These are phyloP conservation scores for Bombyx mandarina DNA, from an alignment of 1,140 invertebrate genomes.

Conservation along the genomic window DNA sequence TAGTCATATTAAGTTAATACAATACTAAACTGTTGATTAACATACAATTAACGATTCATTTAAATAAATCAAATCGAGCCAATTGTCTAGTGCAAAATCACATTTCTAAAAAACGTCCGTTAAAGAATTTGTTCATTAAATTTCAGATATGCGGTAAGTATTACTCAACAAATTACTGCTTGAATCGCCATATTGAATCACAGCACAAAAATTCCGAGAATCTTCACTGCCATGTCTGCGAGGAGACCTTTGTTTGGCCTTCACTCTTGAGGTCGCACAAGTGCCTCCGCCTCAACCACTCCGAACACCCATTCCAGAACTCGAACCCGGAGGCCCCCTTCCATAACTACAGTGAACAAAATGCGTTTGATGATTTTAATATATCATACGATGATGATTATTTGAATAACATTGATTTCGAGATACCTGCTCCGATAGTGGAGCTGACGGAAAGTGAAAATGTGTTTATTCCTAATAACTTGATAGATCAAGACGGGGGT, in stretches of 20 bases:
- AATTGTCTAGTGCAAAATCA: no score
- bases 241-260: conserved; percentile 45
- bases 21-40: no score
- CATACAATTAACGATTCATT: no score
- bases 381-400: conserved; percentile 30
- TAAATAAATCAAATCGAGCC: no score
- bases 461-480: conserved; percentile 11
- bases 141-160: conserved; percentile 47
- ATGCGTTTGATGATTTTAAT: conserved; percentile 29
- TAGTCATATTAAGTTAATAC: no score
- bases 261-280: conserved; percentile 35
- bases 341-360: conserved; percentile 24
- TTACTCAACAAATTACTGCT: conserved; percentile 33
- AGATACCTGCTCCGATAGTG: conserved; percentile 44
- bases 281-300: conserved; percentile 34
- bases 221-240: conserved; percentile 32
- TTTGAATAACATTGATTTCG: conserved; percentile 38
- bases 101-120: no score
- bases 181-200: conserved; percentile 34
- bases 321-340: conserved; percentile 39
- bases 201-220: conserved; percentile 23
- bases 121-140: no score
- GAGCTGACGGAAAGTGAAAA: conserved; percentile 32
- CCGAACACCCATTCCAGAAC: conserved; percentile 43
- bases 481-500: neutral